phyloP scores from a whole-genome alignment of 1,140 invertebrate species.

The Macrocentrus cingulum region DNA sequence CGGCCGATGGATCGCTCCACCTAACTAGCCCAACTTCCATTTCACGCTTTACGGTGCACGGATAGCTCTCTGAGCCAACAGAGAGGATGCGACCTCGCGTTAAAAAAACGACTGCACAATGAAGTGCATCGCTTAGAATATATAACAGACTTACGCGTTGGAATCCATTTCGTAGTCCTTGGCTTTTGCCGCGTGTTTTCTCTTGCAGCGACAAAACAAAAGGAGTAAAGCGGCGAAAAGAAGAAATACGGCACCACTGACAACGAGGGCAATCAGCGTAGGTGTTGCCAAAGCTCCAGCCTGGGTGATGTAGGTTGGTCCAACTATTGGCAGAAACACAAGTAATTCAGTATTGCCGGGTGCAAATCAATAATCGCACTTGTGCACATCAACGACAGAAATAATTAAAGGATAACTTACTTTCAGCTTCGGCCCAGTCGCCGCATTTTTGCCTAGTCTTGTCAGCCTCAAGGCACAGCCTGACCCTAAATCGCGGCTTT shows the following conservation, averaged over 20 bases:
- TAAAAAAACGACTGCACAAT: constrained; percentile 15
- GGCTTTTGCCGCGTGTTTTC: constrained; percentile 79
- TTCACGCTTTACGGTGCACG: constrained; percentile 42
- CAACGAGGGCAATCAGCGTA: constrained; percentile 77
- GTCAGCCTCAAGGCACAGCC: constrained; percentile 76
- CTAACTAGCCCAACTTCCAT: constrained; percentile 42
- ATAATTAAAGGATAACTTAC: constrained; percentile 71
- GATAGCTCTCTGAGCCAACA: constrained; percentile 29
- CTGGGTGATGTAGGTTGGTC: constrained; percentile 76
- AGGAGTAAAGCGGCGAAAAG: constrained; percentile 75
- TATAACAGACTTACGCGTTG: constrained; percentile 58
- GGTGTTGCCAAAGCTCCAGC: constrained; percentile 74
- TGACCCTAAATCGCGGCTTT: constrained; percentile 71
- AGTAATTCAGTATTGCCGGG: not conserved
- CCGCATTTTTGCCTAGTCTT: constrained; percentile 71
- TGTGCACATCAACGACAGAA: constrained; percentile 26
- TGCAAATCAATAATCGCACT: not conserved
- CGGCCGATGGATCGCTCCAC: constrained; percentile 5
- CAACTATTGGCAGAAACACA: constrained; percentile 64
- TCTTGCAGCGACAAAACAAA: constrained; percentile 84
- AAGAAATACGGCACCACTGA: constrained; percentile 78
- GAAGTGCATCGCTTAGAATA: constrained; percentile 26
- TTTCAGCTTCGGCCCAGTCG: constrained; percentile 77
- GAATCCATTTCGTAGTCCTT: constrained; percentile 91
- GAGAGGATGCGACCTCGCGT: constrained; percentile 16